Evolutionary conservation across 2,888 invertebrate species (phyloP).

Genomic region (Vesta saturnalis): DNA sequence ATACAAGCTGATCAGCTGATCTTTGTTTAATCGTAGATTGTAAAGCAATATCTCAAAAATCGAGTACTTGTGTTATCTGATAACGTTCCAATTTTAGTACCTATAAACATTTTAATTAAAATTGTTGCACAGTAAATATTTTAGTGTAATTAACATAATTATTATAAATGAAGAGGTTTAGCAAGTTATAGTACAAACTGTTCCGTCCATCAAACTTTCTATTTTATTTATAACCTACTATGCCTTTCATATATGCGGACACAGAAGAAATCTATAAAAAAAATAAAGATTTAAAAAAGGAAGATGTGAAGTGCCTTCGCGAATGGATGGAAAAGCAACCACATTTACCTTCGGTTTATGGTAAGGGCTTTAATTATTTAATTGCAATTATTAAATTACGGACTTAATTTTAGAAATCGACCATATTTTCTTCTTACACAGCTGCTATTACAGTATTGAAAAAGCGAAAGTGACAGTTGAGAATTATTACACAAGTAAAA

Average conservation of each 20-base stretch:
- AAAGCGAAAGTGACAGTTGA: slow-evolving; percentile 12
- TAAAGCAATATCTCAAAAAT: too few species aligned
- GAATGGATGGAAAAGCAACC: slow-evolving; percentile 74
- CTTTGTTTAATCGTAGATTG: too few species aligned
- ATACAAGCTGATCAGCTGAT: too few species aligned
- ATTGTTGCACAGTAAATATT: too few species aligned
- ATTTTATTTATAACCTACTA: not conserved
- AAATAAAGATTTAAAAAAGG: slow-evolving; percentile 68
- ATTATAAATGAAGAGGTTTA: too few species aligned
- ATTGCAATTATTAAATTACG: not conserved
- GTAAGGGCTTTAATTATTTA: slow-evolving; percentile 52
- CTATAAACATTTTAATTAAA: too few species aligned
- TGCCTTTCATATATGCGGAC: slow-evolving; percentile 5
- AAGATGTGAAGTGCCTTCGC: slow-evolving; percentile 68
- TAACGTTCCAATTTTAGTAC: too few species aligned
- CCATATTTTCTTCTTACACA: slow-evolving; percentile 15
- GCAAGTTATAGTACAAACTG: too few species aligned
- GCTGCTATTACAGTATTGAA: slow-evolving; percentile 16
- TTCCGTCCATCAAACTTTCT: too few species aligned
- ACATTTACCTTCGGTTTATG: slow-evolving; percentile 69
- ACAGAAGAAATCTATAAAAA: slow-evolving; percentile 69
- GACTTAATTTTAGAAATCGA: slow-evolving; percentile 15
- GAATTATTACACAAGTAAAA: slow-evolving; percentile 11
- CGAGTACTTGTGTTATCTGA: too few species aligned
- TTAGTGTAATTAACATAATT: too few species aligned